A percentile compares a stretch with the other conserved stretches of the same genome.
These are phyloP conservation scores for Latheticus oryzae DNA, from an alignment of 2,888 invertebrate species.

Conservation along the genomic window DNA sequence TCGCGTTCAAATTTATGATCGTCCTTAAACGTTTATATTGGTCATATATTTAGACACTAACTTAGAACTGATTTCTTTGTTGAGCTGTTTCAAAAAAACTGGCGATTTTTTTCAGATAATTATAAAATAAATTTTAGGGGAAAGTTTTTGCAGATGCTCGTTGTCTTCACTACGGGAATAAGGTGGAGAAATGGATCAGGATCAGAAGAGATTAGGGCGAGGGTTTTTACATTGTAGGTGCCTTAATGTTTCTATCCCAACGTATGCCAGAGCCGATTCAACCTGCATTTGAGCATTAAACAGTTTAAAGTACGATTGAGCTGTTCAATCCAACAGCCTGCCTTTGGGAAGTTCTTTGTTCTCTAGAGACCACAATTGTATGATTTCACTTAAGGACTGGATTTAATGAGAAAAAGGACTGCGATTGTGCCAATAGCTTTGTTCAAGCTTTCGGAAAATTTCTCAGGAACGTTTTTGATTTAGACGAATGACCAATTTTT, in stretches of 20 bases:
- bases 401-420: too few relatives aligned
- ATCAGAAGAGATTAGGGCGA: conserved; percentile 50
- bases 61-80: conserved; percentile 33
- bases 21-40: conserved; percentile 40
- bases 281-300: conserved; percentile 44
- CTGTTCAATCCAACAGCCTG: conserved; percentile 46
- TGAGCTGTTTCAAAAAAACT: background rate
- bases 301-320: conserved; percentile 55
- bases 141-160: conserved; percentile 38
- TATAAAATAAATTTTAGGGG: conserved; percentile 15
- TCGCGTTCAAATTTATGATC: conserved; percentile 36
- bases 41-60: conserved; percentile 36
- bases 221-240: conserved; percentile 47
- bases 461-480: too few relatives aligned
- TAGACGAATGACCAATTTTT: too few relatives aligned
- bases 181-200: conserved; percentile 54
- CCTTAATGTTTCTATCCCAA: conserved; percentile 41
- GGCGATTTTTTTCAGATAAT: conserved; percentile 25
- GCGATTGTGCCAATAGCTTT: too few relatives aligned
- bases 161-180: conserved; percentile 51
- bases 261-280: conserved; percentile 26
- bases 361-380: conserved; percentile 47
- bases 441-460: too few relatives aligned
- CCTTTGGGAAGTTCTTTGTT: conserved; percentile 48
- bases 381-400: conserved; percentile 13